Evolutionary conservation across 1,140 invertebrate genomes (phyloP).

Genomic region (Camponotus vicinus): DNA sequence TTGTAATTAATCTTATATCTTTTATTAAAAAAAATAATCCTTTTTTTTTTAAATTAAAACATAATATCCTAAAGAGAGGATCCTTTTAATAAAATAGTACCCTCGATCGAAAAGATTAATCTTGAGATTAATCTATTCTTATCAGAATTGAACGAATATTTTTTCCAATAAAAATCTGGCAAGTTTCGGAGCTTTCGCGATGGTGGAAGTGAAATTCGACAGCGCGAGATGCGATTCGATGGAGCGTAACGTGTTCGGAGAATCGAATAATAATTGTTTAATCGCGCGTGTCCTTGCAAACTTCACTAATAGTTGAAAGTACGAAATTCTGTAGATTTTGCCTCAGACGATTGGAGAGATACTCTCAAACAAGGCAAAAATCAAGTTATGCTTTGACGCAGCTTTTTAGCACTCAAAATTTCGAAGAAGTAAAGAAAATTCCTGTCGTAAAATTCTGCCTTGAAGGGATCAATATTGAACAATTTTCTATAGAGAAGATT

Average conservation of each 20-base stretch:
- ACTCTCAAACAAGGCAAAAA: conserved; percentile 10
- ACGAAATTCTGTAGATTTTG: conserved; percentile 62
- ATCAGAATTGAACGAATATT: conserved; percentile 5
- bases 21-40: too few relatives aligned
- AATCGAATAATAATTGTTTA: conserved; percentile 80
- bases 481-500: not conserved
- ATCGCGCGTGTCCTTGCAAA: conserved; percentile 76
- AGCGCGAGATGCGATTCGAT: conserved; percentile 30
- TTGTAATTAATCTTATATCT: too few relatives aligned
- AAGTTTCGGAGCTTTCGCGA: conserved; percentile 28
- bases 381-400: conserved; percentile 3
- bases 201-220: conserved; percentile 47
- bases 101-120: not conserved
- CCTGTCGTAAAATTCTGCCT: not conserved
- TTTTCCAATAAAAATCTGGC: conserved; percentile 30
- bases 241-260: conserved; percentile 61
- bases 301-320: conserved; percentile 76
- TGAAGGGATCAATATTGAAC: not conserved
- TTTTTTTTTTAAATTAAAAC: too few relatives aligned
- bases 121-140: not conserved
- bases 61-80: not conserved
- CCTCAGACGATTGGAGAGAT: conserved; percentile 1
- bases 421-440: conserved; percentile 16
- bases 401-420: not conserved
- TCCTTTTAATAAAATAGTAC: not conserved